Conservation (phyloP, 2,113 vertebrate genomes). For the Leucopsar rothschildi region DNA sequence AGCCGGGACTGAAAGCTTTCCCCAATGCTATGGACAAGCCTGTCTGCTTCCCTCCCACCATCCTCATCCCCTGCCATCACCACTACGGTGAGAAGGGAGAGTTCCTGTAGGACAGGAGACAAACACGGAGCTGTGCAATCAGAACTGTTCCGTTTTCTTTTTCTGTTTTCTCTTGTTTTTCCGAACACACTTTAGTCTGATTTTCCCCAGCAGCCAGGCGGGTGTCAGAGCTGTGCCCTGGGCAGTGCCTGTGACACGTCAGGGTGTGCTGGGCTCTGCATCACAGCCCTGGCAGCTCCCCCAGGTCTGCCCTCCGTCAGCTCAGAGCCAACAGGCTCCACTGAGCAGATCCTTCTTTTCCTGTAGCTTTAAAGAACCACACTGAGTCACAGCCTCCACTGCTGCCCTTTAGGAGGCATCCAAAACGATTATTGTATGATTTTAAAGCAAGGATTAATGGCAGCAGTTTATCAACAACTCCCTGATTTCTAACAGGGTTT, state of each 20-base stretch:
- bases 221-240: rapidly evolving
- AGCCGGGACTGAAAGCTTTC: not conserved
- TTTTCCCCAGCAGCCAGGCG: not conserved
- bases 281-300: not conserved
- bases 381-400: not conserved
- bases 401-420: not conserved
- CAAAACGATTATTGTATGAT: not conserved
- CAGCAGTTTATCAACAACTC: not conserved
- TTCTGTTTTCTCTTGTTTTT: not conserved
- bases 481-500: not conserved
- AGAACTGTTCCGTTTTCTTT: rapidly evolving
- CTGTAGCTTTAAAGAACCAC: not conserved
- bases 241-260: not conserved
- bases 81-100: rapidly evolving
- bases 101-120: rapidly evolving
- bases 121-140: rapidly evolving
- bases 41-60: rapidly evolving
- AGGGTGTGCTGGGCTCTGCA: not conserved
- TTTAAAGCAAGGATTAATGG: not conserved
- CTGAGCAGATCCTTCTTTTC: not conserved
- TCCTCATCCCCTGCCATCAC: rapidly evolving
- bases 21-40: rapidly evolving
- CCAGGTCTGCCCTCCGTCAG: not conserved
- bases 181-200: not conserved
- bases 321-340: not conserved